Evolutionary conservation across 2,888 invertebrate species (phyloP).

Genomic region (Papilio demoleus): DNA sequence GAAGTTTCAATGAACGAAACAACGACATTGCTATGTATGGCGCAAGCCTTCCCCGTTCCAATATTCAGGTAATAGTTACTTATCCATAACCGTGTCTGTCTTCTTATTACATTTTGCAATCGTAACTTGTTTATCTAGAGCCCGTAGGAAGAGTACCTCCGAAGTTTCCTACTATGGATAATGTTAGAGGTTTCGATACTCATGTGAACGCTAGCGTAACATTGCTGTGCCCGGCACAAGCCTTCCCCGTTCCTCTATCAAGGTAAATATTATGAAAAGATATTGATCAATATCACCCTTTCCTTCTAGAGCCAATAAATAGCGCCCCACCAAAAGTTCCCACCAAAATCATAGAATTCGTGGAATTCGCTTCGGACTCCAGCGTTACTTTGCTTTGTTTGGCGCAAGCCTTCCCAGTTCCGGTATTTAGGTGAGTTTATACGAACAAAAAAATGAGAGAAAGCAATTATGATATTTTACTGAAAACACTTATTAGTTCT

Average conservation of each 20-base stretch:
- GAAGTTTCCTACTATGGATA: conserved; percentile 89
- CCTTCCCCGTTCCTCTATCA: conserved; percentile 85
- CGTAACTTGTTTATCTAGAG: conserved; percentile 67
- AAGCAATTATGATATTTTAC: background rate
- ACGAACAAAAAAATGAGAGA: conserved; percentile 66
- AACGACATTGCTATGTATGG: conserved; percentile 84
- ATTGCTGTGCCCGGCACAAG: conserved; percentile 88
- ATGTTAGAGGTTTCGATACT: conserved; percentile 81
- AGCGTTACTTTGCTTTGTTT: conserved; percentile 87
- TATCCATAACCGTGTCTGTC: conserved; percentile 39
- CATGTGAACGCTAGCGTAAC: conserved; percentile 82
- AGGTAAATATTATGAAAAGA: conserved; percentile 78
- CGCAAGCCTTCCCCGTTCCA: conserved; percentile 87
- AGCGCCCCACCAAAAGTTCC: conserved; percentile 88
- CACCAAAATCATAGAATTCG: conserved; percentile 77
- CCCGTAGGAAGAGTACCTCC: conserved; percentile 85
- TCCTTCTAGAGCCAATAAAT: conserved; percentile 87
- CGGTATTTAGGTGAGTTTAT: conserved; percentile 86
- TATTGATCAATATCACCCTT: conserved; percentile 49
- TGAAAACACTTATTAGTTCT: background rate
- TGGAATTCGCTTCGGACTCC: conserved; percentile 70
- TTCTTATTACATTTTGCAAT: conserved; percentile 44
- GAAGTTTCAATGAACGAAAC: conserved; percentile 65
- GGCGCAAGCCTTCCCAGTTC: conserved; percentile 88
- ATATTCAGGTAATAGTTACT: conserved; percentile 84